Evolutionary conservation across 1,140 invertebrate genomes (phyloP), one percentile per base, ranked within the genome.

Genomic region (Leptinotarsa texana): DNA sequence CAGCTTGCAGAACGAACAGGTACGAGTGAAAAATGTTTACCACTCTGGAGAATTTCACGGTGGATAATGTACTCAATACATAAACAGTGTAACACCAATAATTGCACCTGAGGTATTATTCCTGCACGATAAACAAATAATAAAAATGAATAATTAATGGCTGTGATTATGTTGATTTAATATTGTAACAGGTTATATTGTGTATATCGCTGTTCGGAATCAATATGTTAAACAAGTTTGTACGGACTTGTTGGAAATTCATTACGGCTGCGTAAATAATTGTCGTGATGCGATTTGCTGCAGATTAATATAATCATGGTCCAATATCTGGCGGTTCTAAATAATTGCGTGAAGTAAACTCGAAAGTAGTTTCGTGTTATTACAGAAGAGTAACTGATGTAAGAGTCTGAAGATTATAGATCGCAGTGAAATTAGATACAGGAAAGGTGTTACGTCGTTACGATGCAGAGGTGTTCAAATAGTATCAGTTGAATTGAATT

Each of bases 201-300:
- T 57, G 51, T 57, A 57, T 57, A 57, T 57, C 51, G 51, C 51
- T 57, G 51, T 57, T 57, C 3, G 51, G n/a, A 57, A 57, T 57
- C 51, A 57, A 57, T 57, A 57, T 57, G 51, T 57, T 57, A 57
- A 57, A 57, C 51, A 18, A 57, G 51, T 57, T 57, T 57, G 51
- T 57, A 57, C 51, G 51, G 51, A 57, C 51, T 57, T 57, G 51
- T 57, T 57, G n/a, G n/a, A 57, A 57, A 57, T 57, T 57, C 51
- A 57, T 57, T 57, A 57, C 17, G 15, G n/a, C 51, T 15, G 13
- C 51, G 51, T 57, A n/a, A 57, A 57, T 57, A 57, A 57, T 57
- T 57, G 51, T 18, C 51, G 33, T 18, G 51, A 57, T 57, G n/a
- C 3, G n/a, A 57, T 57, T 57, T 57, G 51, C 51, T 17, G 51